These are phyloP conservation scores for Gallirallus australis DNA, from an alignment of 2,797 vertebrate genomes.

Conservation along the genomic window DNA sequence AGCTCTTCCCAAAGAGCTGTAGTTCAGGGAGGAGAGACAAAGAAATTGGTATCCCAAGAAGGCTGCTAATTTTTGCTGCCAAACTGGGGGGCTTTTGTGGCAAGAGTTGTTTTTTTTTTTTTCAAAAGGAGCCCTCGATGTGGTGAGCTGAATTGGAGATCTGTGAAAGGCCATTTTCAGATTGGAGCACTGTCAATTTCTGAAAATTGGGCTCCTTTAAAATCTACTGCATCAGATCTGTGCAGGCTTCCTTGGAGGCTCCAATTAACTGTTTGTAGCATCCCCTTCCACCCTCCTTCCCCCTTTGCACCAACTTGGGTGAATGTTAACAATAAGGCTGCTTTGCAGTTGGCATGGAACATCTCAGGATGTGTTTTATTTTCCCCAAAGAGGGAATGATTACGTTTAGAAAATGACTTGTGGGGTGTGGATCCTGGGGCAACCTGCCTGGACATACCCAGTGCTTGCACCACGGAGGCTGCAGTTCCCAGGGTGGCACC, in stretches of 20 bases:
- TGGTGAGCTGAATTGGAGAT: slow-evolving; percentile 54
- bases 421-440: neutral
- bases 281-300: neutral
- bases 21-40: slow-evolving; percentile 26
- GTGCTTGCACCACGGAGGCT: neutral
- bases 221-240: slow-evolving; percentile 21
- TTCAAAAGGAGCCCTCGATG: neutral
- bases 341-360: neutral
- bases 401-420: neutral
- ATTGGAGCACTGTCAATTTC: slow-evolving; percentile 62
- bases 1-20: slow-evolving; percentile 11
- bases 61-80: slow-evolving; percentile 53
- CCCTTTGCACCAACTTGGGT: neutral
- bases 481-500: neutral
- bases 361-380: neutral
- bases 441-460: neutral
- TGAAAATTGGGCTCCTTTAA: slow-evolving; percentile 61
- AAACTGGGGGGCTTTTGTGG: slow-evolving; percentile 26
- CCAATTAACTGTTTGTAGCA: slow-evolving; percentile 46
- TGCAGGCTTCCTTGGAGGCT: neutral
- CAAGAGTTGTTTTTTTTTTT: neutral
- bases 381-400: neutral
- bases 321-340: neutral
- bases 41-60: slow-evolving; percentile 26
- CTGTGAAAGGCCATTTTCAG: slow-evolving; percentile 55